phyloP scores from a whole-genome alignment of 2,113 vertebrate species.

The Oryzias woworae region DNA sequence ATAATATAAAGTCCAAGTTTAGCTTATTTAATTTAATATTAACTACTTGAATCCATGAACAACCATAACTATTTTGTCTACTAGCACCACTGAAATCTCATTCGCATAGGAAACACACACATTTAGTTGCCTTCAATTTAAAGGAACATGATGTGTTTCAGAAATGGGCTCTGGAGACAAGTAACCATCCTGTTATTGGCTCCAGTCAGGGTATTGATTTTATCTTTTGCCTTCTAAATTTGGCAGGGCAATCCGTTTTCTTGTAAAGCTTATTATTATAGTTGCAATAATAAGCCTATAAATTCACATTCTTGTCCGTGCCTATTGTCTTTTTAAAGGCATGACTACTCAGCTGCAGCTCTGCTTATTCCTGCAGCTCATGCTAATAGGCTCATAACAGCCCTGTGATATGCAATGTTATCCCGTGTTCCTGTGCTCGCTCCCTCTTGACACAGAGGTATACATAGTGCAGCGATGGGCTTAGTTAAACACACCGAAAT shows the following conservation, averaged over 20 bases:
- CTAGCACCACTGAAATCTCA: neutral
- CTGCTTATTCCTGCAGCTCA: constrained; percentile 30
- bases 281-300: constrained; percentile 14
- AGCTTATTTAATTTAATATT: too few species aligned
- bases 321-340: constrained; percentile 17
- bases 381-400: constrained; percentile 49
- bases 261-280: constrained; percentile 10
- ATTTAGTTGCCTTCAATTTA: neutral
- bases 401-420: constrained; percentile 43
- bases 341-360: constrained; percentile 22
- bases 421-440: constrained; percentile 32
- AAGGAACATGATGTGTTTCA: neutral
- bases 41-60: neutral
- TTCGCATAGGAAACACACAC: neutral
- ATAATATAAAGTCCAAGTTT: too few species aligned
- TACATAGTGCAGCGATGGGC: constrained; percentile 52
- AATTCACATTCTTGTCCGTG: constrained; percentile 1
- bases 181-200: neutral
- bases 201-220: neutral
- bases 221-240: neutral
- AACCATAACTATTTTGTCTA: neutral
- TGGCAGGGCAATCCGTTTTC: neutral
- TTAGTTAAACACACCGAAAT: constrained; percentile 73
- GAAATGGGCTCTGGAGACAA: neutral
- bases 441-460: constrained; percentile 42